Percentiles rank a stretch among this genome's conserved stretches.
These are phyloP conservation scores for Alcedo quadribrachys DNA, from an alignment of 2,797 vertebrate species.

Conservation along the genomic window DNA sequence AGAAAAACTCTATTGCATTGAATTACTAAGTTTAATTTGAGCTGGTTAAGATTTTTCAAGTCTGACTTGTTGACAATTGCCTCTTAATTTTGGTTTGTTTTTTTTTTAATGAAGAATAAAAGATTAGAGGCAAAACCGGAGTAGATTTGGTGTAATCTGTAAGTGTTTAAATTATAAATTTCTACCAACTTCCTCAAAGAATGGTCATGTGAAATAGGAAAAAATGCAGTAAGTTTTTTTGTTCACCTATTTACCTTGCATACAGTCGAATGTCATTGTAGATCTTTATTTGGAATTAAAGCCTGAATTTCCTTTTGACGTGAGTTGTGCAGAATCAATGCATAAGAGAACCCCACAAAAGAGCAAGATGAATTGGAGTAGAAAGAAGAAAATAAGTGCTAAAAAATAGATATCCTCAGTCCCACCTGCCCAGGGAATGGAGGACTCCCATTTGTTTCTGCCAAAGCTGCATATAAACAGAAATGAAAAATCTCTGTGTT, in stretches of 20 bases:
- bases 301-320: background rate
- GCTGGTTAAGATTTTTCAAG: background rate
- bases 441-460: background rate
- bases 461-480: background rate
- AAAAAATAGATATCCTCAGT: background rate
- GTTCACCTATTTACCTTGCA: background rate
- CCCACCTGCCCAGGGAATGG: accelerated
- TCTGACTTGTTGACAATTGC: background rate
- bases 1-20: no score
- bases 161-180: background rate
- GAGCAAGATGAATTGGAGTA: background rate
- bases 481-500: background rate
- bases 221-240: background rate
- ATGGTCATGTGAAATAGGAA: background rate
- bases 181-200: background rate
- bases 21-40: background rate
- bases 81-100: background rate
- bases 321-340: background rate
- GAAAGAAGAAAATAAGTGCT: background rate
- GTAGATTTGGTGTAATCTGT: background rate
- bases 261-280: background rate
- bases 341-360: background rate
- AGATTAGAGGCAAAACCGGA: background rate
- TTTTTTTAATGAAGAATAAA: background rate
- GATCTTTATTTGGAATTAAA: background rate